Conservation (phyloP, 2,888 invertebrate species). For the Horisme vitalbata region DNA sequence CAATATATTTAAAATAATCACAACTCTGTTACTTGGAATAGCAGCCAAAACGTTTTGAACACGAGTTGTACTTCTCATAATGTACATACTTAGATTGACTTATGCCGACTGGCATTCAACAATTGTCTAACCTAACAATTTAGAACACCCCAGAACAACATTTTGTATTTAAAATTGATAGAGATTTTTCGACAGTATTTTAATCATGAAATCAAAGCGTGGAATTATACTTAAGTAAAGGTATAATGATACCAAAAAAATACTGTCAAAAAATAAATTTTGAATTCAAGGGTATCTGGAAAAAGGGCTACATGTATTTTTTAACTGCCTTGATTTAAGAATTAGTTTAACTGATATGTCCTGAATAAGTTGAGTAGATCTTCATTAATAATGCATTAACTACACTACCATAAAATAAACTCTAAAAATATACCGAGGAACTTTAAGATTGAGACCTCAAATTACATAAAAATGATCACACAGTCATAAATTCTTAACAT, state of each 20-base stretch:
- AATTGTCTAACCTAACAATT: too few species aligned
- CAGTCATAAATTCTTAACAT: conserved; percentile 45
- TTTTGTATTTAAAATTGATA: too few species aligned
- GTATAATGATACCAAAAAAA: too few species aligned
- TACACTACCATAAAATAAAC: conserved; percentile 18
- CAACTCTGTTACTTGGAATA: too few species aligned
- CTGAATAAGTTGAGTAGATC: conserved; percentile 5
- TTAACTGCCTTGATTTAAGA: not conserved
- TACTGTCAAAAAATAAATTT: too few species aligned
- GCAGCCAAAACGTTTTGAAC: too few species aligned
- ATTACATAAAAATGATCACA: conserved; percentile 39
- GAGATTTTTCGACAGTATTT: too few species aligned
- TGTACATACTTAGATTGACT: conserved; percentile 7
- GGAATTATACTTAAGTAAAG: too few species aligned
- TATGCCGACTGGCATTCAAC: not conserved
- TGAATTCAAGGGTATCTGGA: too few species aligned
- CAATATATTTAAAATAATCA: too few species aligned
- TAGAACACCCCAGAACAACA: too few species aligned
- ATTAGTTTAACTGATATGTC: conserved; percentile 13
- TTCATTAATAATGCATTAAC: conserved; percentile 1
- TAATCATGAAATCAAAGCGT: too few species aligned
- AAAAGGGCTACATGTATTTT: not conserved
- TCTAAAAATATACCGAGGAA: conserved; percentile 36
- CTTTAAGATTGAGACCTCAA: conserved; percentile 29
- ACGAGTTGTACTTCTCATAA: conserved; percentile 12